Percentiles rank a stretch among this genome's conserved stretches.
Conservation (phyloP, 2,888 invertebrate species). For the Ochlodes sylvanus region DNA sequence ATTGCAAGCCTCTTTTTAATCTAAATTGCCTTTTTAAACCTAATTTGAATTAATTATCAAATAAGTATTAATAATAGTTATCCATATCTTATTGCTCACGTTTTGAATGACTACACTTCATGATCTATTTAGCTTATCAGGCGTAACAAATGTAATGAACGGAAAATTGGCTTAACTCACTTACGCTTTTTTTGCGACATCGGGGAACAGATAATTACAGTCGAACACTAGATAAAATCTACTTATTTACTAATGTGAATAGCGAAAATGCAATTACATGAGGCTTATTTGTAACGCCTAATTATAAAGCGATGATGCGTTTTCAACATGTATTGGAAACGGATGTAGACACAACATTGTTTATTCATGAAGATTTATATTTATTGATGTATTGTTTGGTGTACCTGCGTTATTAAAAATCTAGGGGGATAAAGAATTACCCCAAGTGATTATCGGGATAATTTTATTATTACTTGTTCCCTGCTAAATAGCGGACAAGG, state of each 20-base stretch:
- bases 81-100: slow-evolving; percentile 8
- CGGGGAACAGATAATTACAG: slow-evolving; percentile 10
- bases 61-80: background rate
- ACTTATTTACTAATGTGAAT: background rate
- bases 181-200: slow-evolving; percentile 25
- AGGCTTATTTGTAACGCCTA: background rate
- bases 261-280: slow-evolving; percentile 1
- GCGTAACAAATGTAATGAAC: slow-evolving; percentile 32
- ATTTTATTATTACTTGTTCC: too few relatives aligned
- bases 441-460: too few relatives aligned
- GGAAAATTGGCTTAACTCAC: slow-evolving; percentile 35
- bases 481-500: too few relatives aligned
- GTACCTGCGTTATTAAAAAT: too few relatives aligned
- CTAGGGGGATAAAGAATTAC: too few relatives aligned
- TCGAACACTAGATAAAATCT: slow-evolving; percentile 2
- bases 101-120: slow-evolving; percentile 12
- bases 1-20: too few relatives aligned
- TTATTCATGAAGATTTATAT: too few relatives aligned
- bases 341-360: background rate
- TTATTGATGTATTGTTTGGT: too few relatives aligned
- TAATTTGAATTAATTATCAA: too few relatives aligned
- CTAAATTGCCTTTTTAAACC: too few relatives aligned
- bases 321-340: background rate
- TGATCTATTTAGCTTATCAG: slow-evolving; percentile 25
- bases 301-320: background rate